Evolutionary conservation across 2,797 vertebrate species (phyloP).

Genomic region (Arctocebus calabarensis): DNA sequence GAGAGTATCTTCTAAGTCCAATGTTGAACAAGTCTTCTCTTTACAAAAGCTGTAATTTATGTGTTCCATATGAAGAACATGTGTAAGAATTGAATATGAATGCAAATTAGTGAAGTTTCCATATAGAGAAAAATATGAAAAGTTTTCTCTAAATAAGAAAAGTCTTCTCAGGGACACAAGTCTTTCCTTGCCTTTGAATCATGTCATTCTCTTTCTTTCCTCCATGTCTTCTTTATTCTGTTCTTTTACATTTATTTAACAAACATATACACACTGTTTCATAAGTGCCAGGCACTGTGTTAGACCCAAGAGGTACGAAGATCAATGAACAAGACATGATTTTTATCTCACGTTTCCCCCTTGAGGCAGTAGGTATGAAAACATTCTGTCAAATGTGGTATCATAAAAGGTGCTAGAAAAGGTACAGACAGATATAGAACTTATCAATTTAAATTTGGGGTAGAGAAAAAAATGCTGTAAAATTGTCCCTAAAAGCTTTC

Average conservation of each 20-base stretch:
- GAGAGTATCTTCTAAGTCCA: slow-evolving; percentile 37
- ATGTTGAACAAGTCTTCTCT: slow-evolving; percentile 34
- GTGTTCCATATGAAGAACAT: slow-evolving; percentile 5
- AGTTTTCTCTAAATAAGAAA: background rate
- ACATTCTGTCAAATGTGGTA: background rate
- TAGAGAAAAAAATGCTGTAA: background rate
- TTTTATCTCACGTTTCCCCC: slow-evolving; percentile 8
- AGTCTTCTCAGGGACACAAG: slow-evolving; percentile 2
- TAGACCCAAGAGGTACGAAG: background rate
- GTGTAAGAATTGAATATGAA: slow-evolving; percentile 37
- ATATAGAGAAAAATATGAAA: background rate
- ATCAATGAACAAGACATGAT: background rate
- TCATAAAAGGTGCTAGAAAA: background rate
- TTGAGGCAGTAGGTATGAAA: background rate
- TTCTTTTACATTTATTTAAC: background rate
- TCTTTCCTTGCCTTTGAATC: background rate
- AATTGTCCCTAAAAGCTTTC: slow-evolving; percentile 30
- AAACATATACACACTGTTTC: background rate
- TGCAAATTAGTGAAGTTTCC: slow-evolving; percentile 48
- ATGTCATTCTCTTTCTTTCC: background rate
- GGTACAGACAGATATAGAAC: background rate
- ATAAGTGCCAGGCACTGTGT: background rate
- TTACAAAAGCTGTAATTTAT: slow-evolving; percentile 48
- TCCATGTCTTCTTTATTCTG: background rate
- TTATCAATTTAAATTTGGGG: slow-evolving; percentile 1